Conservation (phyloP, 2,113 vertebrate species). For the Zosterops japonicus region DNA sequence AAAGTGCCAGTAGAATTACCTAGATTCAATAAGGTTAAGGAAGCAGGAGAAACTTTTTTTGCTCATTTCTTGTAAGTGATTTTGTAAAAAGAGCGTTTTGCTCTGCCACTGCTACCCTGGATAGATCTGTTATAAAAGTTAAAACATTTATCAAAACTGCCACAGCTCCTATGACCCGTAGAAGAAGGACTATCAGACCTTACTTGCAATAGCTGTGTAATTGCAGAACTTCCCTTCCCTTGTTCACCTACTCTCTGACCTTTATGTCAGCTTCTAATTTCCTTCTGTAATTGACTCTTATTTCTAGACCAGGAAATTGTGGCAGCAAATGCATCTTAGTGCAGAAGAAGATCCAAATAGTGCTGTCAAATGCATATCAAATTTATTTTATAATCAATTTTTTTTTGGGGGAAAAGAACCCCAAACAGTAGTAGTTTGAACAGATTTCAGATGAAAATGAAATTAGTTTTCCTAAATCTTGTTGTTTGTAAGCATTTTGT, state of each 20-base stretch:
- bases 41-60: neutral
- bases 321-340: neutral
- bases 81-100: neutral
- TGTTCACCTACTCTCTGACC: constrained; percentile 8
- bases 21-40: neutral
- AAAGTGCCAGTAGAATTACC: neutral
- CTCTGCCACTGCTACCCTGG: neutral
- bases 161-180: neutral
- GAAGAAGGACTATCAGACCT: neutral
- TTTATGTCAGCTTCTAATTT: constrained; percentile 37
- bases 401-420: neutral
- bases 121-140: constrained; percentile 2
- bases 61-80: neutral
- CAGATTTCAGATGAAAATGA: neutral
- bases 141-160: constrained; percentile 29
- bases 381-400: neutral
- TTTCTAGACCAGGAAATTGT: neutral
- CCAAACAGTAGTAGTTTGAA: neutral
- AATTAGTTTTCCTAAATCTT: neutral
- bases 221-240: constrained; percentile 5
- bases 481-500: neutral
- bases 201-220: constrained; percentile 32
- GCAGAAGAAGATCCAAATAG: neutral
- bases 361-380: neutral
- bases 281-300: constrained; percentile 29